phyloP scores from a whole-genome alignment of 2,888 invertebrate genomes.

The Meloe dianella region DNA sequence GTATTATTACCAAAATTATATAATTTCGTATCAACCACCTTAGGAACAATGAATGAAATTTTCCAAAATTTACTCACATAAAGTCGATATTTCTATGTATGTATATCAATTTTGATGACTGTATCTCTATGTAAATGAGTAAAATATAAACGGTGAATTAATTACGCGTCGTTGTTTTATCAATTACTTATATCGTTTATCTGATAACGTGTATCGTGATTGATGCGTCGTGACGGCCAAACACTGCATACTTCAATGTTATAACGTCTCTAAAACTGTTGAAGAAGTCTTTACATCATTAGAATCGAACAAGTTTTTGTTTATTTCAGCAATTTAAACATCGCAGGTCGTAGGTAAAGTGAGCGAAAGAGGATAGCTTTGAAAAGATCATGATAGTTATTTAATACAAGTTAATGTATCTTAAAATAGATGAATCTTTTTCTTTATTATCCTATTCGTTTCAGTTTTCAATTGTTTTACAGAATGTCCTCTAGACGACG shows the following conservation, averaged over 20 bases:
- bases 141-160: conserved; percentile 23
- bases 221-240: conserved; percentile 46
- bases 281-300: conserved; percentile 10
- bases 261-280: conserved; percentile 15
- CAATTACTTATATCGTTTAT: conserved; percentile 43
- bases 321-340: background rate
- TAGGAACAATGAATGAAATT: background rate
- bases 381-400: background rate
- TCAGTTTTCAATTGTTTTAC: background rate
- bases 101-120: no score
- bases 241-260: conserved; percentile 33
- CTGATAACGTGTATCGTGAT: conserved; percentile 51
- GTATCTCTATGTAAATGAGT: background rate
- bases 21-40: conserved; percentile 2
- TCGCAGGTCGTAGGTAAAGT: conserved; percentile 4
- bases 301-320: conserved; percentile 2
- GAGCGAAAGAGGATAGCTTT: background rate
- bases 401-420: background rate
- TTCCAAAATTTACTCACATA: background rate
- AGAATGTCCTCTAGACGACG: conserved; percentile 58
- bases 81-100: background rate
- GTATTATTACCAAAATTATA: conserved; percentile 18
- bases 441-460: background rate
- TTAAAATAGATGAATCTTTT: background rate
- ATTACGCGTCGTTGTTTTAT: conserved; percentile 26